Evolutionary conservation across 2,888 invertebrate genomes (phyloP).

Genomic region (Athalia rosae): DNA sequence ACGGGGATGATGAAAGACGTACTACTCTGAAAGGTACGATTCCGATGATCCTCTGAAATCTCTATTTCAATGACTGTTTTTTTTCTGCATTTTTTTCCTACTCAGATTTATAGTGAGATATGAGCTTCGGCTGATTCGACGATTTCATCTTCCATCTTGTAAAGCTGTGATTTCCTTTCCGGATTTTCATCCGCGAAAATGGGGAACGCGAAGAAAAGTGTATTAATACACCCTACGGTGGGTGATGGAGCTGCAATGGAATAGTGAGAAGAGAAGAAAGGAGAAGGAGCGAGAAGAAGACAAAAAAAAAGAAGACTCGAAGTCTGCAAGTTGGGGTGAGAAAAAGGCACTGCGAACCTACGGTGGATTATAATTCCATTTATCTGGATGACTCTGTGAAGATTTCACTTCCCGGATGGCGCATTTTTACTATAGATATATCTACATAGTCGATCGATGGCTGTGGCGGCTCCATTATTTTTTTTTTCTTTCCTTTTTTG

Average conservation of each 20-base stretch:
- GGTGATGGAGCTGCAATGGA: constrained; percentile 51
- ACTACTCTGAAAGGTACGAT: constrained; percentile 14
- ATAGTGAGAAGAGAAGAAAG: constrained; percentile 49
- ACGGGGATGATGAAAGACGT: constrained; percentile 32
- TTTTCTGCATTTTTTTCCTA: constrained; percentile 4
- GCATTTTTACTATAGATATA: constrained; percentile 46
- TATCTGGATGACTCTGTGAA: constrained; percentile 46
- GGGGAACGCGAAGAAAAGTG: background rate
- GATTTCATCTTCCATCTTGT: background rate
- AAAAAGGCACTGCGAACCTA: constrained; percentile 39
- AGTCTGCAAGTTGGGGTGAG: too few relatives aligned
- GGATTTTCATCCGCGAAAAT: background rate
- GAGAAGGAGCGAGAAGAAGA: constrained; percentile 11
- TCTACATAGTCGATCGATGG: constrained; percentile 46
- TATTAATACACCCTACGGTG: constrained; percentile 14
- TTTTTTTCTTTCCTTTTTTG: background rate
- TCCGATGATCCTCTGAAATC: too few relatives aligned
- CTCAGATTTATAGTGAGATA: background rate
- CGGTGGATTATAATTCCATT: constrained; percentile 53
- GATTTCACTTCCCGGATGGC: constrained; percentile 49
- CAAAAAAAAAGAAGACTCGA: background rate
- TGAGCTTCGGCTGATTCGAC: background rate
- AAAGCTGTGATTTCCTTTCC: constrained; percentile 5
- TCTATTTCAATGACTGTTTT: background rate
- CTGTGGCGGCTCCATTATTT: constrained; percentile 15